Evolutionary conservation across 2,888 invertebrate species (phyloP).

Genomic region (Tenthredo distinguenda): DNA sequence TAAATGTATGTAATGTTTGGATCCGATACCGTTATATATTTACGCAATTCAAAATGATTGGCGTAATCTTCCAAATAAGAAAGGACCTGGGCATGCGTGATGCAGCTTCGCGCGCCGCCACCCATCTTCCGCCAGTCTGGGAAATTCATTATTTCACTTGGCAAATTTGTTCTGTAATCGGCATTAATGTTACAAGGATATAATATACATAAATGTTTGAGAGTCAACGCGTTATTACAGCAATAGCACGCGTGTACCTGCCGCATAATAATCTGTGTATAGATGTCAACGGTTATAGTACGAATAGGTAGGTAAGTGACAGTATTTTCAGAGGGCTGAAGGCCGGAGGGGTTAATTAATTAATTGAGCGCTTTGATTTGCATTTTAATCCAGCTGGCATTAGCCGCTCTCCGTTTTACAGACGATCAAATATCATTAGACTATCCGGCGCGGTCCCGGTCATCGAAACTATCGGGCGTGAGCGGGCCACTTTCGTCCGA

Average conservation of each 20-base stretch:
- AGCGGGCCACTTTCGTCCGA: neutral
- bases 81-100: constrained; percentile 84
- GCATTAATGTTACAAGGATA: neutral
- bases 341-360: no score
- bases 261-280: no score
- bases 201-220: neutral
- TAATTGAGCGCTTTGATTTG: no score
- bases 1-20: neutral
- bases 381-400: neutral
- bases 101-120: constrained; percentile 81
- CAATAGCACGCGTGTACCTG: no score
- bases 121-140: constrained; percentile 84
- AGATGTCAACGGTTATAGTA: no score
- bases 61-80: constrained; percentile 85
- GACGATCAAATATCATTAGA: neutral
- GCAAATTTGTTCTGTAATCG: constrained; percentile 85
- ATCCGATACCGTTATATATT: constrained; percentile 82
- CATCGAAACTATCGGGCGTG: neutral
- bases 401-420: neutral
- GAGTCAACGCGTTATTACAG: no score
- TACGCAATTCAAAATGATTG: constrained; percentile 81
- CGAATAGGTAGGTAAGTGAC: no score
- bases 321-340: no score
- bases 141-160: constrained; percentile 90
- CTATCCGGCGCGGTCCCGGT: neutral